Percentiles rank a stretch among this genome's conserved stretches.
phyloP scores from a whole-genome alignment of 2,797 vertebrate genomes.

The Scolopax bukidnonensis region DNA sequence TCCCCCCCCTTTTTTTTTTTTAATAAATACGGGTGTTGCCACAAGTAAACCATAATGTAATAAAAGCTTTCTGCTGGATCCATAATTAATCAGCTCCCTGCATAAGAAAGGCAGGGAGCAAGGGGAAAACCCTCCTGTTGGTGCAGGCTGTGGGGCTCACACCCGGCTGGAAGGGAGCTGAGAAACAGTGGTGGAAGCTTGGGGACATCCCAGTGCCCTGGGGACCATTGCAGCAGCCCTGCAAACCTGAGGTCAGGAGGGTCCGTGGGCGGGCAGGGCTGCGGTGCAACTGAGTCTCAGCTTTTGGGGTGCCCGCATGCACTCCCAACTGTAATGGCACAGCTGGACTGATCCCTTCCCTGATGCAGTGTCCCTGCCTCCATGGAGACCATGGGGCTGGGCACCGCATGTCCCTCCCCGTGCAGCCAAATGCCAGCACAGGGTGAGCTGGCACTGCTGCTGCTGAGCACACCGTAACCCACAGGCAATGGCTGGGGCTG shows the following conservation, averaged over 20 bases:
- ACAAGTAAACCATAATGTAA: conserved; percentile 41
- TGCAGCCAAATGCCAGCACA: neutral
- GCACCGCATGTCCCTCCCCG: rapidly evolving
- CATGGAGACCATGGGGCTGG: rapidly evolving
- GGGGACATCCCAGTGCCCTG: neutral
- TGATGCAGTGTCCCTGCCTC: rapidly evolving
- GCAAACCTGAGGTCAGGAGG: rapidly evolving
- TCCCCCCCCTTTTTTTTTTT: neutral
- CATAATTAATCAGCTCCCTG: conserved; percentile 49
- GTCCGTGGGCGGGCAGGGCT: rapidly evolving
- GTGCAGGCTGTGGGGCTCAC: rapidly evolving
- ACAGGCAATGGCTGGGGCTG: neutral
- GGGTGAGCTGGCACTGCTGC: neutral
- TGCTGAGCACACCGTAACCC: neutral
- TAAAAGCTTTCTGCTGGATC: conserved; percentile 61
- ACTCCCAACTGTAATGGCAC: neutral
- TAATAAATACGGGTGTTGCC: conserved; percentile 50
- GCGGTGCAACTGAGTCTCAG: rapidly evolving
- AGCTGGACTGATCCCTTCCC: neutral
- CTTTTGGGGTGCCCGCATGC: rapidly evolving
- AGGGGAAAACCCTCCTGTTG: neutral
- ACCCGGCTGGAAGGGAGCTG: neutral
- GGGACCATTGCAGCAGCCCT: neutral
- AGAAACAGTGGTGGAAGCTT: rapidly evolving
- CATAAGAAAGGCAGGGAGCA: rapidly evolving